These are phyloP conservation scores for Ammodramus savannarum DNA, from an alignment of 2,113 vertebrate species.

Conservation along the genomic window DNA sequence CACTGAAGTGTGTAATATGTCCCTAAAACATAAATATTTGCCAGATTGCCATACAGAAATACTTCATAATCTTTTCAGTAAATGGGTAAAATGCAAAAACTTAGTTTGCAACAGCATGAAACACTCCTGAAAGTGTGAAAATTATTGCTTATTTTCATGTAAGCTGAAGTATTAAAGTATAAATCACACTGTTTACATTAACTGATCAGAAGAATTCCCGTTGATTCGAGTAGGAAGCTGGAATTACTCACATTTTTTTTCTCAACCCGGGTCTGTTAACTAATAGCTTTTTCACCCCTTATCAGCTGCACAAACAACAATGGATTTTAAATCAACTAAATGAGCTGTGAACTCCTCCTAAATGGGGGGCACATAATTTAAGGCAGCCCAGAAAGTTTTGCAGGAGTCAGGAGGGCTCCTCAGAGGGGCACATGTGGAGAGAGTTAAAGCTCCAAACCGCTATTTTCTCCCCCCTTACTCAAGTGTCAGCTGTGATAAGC, in stretches of 20 bases:
- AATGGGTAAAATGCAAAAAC: neutral
- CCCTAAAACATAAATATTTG: neutral
- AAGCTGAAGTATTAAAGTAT: neutral
- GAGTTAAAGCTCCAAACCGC: conserved; percentile 39
- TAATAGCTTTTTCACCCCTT: conserved; percentile 27
- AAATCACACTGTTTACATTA: conserved; percentile 20
- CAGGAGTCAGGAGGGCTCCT: conserved; percentile 10
- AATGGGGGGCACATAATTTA: neutral
- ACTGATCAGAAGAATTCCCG: conserved; percentile 3
- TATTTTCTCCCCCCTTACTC: neutral
- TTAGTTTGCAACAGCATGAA: neutral
- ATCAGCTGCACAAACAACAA: conserved; percentile 64
- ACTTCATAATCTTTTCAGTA: neutral
- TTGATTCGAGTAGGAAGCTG: neutral
- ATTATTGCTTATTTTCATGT: neutral
- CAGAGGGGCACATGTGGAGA: conserved; percentile 21
- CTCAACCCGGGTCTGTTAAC: neutral
- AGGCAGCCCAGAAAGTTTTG: neutral
- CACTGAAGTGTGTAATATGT: neutral
- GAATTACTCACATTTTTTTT: conserved; percentile 6
- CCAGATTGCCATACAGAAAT: neutral
- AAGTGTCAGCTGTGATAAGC: conserved; percentile 65
- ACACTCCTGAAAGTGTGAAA: neutral
- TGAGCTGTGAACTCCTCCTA: conserved; percentile 18
- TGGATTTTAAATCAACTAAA: conserved; percentile 46